phyloP scores from a whole-genome alignment of 2,113 vertebrate genomes.

The Pelmatolapia mariae region DNA sequence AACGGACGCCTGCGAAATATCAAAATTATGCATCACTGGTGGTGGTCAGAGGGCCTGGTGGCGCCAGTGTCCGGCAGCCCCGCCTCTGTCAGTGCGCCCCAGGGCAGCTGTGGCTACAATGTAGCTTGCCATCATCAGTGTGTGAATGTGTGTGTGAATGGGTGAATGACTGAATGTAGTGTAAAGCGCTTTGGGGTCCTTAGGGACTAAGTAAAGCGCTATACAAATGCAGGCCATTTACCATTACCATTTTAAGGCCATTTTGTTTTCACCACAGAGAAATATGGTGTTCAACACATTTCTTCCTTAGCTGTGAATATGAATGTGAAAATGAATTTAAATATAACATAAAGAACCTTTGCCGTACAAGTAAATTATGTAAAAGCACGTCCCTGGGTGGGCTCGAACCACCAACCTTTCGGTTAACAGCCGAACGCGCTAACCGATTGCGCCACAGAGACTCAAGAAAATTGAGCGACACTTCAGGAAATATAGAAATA shows the following conservation, averaged over 20 bases:
- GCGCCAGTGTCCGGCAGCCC: too few relatives aligned
- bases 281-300: background rate
- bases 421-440: constrained; percentile 68
- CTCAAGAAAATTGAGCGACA: rapidly evolving
- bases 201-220: background rate
- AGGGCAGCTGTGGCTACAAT: background rate
- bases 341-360: background rate
- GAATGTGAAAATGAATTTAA: background rate
- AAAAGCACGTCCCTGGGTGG: constrained; percentile 50
- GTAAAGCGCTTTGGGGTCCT: background rate
- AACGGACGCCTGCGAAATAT: background rate
- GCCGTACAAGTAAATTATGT: background rate
- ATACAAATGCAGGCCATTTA: background rate
- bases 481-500: background rate
- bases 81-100: background rate
- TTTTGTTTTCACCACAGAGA: background rate
- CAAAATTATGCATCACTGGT: background rate
- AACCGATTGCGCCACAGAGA: constrained; percentile 66
- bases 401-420: constrained; percentile 69
- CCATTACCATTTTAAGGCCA: background rate
- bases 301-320: background rate
- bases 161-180: background rate
- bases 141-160: background rate
- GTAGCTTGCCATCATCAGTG: background rate
- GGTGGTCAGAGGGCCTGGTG: background rate